Evolutionary conservation across 2,888 invertebrate genomes (phyloP).

Genomic region (Pachydiplax longipennis): DNA sequence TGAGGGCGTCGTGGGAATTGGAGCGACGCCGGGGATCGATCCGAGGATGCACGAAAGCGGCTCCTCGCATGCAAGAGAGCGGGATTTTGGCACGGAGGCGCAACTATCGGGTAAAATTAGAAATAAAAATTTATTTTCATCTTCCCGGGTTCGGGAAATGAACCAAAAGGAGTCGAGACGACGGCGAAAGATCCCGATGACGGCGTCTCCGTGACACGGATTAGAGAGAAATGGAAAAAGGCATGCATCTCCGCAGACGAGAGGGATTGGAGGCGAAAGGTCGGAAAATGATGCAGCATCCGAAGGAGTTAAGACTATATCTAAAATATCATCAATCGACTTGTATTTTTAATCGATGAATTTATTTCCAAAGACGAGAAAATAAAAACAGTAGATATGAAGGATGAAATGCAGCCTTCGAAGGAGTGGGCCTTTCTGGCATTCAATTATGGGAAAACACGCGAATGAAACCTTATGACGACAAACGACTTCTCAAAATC

Average conservation of each 20-base stretch:
- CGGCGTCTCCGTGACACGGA: neutral
- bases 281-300: too few species aligned
- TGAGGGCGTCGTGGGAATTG: neutral
- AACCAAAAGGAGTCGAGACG: neutral
- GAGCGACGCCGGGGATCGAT: neutral
- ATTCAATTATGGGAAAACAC: too few species aligned
- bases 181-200: neutral
- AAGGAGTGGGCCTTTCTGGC: too few species aligned
- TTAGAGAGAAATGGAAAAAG: neutral
- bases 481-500: too few species aligned
- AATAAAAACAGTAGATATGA: too few species aligned
- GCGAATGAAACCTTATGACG: too few species aligned
- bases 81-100: neutral
- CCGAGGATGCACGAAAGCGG: neutral
- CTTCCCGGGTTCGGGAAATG: neutral
- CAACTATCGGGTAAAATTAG: neutral
- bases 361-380: too few species aligned
- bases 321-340: too few species aligned
- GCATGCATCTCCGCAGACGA: neutral
- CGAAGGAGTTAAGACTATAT: too few species aligned
- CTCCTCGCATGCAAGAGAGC: slow-evolving; percentile 1
- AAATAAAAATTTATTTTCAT: neutral
- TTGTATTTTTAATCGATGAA: too few species aligned
- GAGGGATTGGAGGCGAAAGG: neutral
- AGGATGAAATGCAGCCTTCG: too few species aligned